phyloP scores from a whole-genome alignment of 2,888 invertebrate species.

The Noctua fimbriata region DNA sequence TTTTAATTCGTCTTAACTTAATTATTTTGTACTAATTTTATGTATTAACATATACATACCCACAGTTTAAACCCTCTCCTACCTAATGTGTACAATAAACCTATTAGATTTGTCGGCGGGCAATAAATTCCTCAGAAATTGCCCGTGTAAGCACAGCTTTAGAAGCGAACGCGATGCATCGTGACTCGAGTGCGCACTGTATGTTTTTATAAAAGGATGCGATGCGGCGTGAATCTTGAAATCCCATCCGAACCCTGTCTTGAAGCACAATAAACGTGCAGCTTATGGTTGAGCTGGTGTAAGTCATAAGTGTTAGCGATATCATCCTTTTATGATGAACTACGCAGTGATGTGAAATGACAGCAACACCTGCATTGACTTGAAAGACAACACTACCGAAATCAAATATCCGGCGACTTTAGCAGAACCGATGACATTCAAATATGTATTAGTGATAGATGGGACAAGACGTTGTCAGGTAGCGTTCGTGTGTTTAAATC shows the following conservation, averaged over 20 bases:
- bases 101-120: not conserved
- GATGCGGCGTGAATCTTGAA: slow-evolving; percentile 63
- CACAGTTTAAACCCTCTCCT: not conserved
- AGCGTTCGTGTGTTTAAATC: no score
- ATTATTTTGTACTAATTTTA: not conserved
- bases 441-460: no score
- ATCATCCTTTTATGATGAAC: not conserved
- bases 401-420: not conserved
- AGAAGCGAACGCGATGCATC: slow-evolving; percentile 39
- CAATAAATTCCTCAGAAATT: slow-evolving; percentile 7
- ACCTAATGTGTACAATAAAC: not conserved
- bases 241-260: slow-evolving; percentile 70
- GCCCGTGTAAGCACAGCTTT: slow-evolving; percentile 4
- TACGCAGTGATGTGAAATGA: not conserved
- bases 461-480: no score
- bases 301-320: slow-evolving; percentile 42
- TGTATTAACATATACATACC: not conserved
- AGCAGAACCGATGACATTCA: not conserved
- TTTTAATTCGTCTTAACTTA: no score
- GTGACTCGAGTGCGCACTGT: slow-evolving; percentile 49
- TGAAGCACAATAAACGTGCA: slow-evolving; percentile 70
- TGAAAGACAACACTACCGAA: not conserved
- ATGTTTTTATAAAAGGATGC: slow-evolving; percentile 55
- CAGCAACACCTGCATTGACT: no score
- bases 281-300: slow-evolving; percentile 59